Base-by-base conservation (phyloP, 2,888 invertebrate species). In the Apotomis capreana region DNA sequence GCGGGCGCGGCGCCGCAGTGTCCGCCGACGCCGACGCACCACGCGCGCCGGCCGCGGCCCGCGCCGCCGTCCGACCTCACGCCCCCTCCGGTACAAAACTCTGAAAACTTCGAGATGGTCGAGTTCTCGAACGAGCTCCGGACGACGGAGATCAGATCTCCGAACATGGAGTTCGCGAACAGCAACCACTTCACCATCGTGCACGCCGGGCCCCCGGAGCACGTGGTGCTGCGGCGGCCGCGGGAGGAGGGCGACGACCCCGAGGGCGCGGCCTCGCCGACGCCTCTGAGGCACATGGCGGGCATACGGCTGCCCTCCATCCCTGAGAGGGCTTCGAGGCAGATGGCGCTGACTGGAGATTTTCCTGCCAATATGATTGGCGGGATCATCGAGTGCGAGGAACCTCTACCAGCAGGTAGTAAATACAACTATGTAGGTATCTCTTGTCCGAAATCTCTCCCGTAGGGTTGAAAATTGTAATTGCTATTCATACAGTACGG, bases 371-470 rank as follows among this genome's bases (percentile, higher is more conserved):
- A 92, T 83, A 93, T 93, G 93, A 93, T 93, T 80, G 93, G 93
- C 55, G 93, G 93, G 70, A 94, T 94, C 68, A 94, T 94, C 46
- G 95, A 95, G 78, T 94, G 94, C 75, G 97, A 97, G 79, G 97
- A 97, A 83, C 97, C 98, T 12, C 89, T 98, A 76, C 98, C 98
- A 60, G 96, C 97, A 80, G 97, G 97, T 97, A 91, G 97, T 97
- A 91, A 94, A 8, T 26, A 26, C 26, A 26, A 26, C 26, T 26
- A 26, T 26, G 26, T 40, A 40, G 40, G 5, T 40, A 40, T 40
- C 40, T 40, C 40, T 6, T 40, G 5, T 40, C 6, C 40, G 5
- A 6, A 2, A 6, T 6, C 40, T 40, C 6, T 6, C 4, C 40
- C 40, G 5, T 40, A 6, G 5, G 6, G 40, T 6, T 6, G 40